A percentile compares a stretch with the other conserved stretches of the same genome.
Evolutionary conservation across 2,888 invertebrate genomes (phyloP).

Genomic region (Helicoverpa assulta): DNA sequence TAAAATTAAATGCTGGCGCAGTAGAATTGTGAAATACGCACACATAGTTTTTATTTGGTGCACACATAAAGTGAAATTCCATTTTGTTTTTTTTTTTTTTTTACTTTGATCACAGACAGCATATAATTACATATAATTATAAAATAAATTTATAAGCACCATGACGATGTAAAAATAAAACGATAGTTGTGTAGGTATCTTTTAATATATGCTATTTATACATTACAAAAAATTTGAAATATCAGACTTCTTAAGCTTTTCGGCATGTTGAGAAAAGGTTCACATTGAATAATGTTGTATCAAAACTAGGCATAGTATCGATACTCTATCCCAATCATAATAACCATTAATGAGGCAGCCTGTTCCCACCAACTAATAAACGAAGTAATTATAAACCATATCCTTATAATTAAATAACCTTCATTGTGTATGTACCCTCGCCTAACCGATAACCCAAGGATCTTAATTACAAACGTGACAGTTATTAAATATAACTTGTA

Average conservation of each 20-base stretch:
- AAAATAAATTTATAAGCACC: no score
- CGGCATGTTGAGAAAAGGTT: no score
- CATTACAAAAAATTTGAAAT: no score
- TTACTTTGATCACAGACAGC: no score
- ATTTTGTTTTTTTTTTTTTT: not conserved
- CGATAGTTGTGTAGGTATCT: no score
- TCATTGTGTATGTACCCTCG: conserved; percentile 23
- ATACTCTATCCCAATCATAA: no score
- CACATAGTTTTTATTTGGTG: not conserved
- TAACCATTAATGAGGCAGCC: not conserved
- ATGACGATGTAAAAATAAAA: no score
- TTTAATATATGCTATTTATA: no score
- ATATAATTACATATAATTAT: no score
- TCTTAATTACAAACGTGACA: conserved; percentile 53
- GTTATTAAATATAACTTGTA: conserved; percentile 53
- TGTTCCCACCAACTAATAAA: not conserved
- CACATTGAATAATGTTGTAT: no score
- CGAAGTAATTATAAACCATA: not conserved
- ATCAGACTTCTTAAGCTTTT: no score
- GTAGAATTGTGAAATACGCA: not conserved
- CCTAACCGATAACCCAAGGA: conserved; percentile 38
- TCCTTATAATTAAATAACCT: conserved; percentile 31
- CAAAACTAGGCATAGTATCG: no score
- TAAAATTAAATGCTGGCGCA: not conserved
- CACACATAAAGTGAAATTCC: not conserved